Conservation (phyloP, 23 tunicate genomes). For the Trididemnum nubilum region DNA sequence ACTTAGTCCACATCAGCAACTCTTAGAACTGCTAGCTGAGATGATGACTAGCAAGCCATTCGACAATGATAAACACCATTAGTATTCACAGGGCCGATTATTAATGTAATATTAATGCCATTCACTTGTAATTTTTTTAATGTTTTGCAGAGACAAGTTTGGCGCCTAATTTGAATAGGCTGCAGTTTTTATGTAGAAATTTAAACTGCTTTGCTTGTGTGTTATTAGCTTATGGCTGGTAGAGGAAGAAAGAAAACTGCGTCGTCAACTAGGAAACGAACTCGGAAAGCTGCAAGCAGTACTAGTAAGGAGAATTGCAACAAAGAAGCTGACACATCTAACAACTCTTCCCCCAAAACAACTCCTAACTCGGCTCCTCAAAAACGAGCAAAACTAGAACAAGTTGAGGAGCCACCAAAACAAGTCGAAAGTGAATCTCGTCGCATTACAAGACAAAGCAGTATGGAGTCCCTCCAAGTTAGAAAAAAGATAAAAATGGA, state of each 20-base stretch:
- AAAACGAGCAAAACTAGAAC: constrained; percentile 11
- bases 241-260: constrained; percentile 35
- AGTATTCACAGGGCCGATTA: too few species aligned
- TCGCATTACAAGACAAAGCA: constrained; percentile 7
- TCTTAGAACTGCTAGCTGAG: too few species aligned
- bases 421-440: neutral
- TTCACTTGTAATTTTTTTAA: too few species aligned
- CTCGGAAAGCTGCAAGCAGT: constrained; percentile 17
- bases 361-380: neutral
- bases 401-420: neutral
- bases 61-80: too few species aligned
- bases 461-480: constrained; percentile 15
- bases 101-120: too few species aligned
- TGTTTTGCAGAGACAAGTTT: too few species aligned
- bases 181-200: neutral
- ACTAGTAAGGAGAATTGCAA: constrained; percentile 1
- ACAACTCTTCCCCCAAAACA: neutral
- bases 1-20: too few species aligned
- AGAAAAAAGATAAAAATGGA: constrained; percentile 37
- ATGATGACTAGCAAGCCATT: too few species aligned
- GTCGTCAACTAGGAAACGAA: constrained; percentile 17
- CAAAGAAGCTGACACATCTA: constrained; percentile 1
- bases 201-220: neutral
- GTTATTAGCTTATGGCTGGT: constrained; percentile 31
- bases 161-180: too few species aligned